A percentile compares a stretch with the other conserved stretches of the same genome.
These are phyloP conservation scores for Pseudococcus viburni DNA, from an alignment of 2,888 invertebrate species.

Conservation along the genomic window DNA sequence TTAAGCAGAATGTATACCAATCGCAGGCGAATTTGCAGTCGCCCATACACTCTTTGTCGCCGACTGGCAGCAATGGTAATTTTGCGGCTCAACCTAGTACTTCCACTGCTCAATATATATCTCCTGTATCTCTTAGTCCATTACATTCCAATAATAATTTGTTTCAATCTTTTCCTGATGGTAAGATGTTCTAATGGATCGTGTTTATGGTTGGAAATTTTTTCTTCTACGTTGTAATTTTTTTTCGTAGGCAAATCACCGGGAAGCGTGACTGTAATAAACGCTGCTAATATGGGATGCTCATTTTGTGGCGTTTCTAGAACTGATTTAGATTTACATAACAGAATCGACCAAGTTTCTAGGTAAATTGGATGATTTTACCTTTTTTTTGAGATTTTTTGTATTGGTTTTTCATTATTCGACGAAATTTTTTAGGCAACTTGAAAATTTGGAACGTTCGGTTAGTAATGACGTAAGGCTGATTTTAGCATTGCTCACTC, in stretches of 20 bases:
- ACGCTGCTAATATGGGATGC: slow-evolving; percentile 28
- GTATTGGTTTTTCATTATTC: slow-evolving; percentile 56
- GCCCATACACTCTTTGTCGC: slow-evolving; percentile 11
- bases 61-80: slow-evolving; percentile 40
- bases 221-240: neutral
- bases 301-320: slow-evolving; percentile 64
- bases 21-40: slow-evolving; percentile 16
- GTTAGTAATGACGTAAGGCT: slow-evolving; percentile 79
- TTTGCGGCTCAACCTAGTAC: slow-evolving; percentile 57
- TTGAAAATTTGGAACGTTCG: slow-evolving; percentile 81
- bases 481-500: slow-evolving; percentile 65
- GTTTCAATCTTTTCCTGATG: slow-evolving; percentile 35
- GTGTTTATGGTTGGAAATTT: too few relatives aligned
- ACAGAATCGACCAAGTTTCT: slow-evolving; percentile 80
- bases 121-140: slow-evolving; percentile 72
- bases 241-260: slow-evolving; percentile 11
- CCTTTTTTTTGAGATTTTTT: slow-evolving; percentile 11
- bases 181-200: neutral
- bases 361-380: slow-evolving; percentile 72
- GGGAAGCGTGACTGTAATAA: slow-evolving; percentile 64
- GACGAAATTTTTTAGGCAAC: slow-evolving; percentile 71
- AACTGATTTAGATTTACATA: slow-evolving; percentile 74
- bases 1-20: slow-evolving; percentile 51
- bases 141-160: slow-evolving; percentile 69
- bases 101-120: slow-evolving; percentile 71